Percentiles rank a stretch among this genome's conserved stretches.
phyloP scores from a whole-genome alignment of 2,113 vertebrate genomes.

The Gymnobelideus leadbeateri region DNA sequence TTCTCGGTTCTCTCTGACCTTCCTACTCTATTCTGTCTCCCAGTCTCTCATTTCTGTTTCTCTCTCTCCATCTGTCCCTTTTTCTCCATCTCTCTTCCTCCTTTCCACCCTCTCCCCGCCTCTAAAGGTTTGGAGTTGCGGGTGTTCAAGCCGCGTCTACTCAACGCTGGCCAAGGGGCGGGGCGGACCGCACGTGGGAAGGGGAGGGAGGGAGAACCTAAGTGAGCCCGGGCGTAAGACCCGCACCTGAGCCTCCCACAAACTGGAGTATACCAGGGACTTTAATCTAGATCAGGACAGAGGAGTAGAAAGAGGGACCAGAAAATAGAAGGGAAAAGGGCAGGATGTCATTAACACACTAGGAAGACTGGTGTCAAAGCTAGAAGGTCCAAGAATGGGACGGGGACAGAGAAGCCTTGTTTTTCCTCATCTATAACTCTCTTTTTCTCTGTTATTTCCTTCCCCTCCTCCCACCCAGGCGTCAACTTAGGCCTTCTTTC shows the following conservation, averaged over 20 bases:
- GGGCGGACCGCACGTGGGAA: neutral
- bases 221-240: neutral
- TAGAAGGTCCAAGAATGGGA: neutral
- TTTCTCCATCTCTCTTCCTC: neutral
- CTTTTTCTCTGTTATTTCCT: slow-evolving; percentile 6
- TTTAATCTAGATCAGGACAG: neutral
- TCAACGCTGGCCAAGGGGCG: neutral
- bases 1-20: neutral
- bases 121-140: neutral
- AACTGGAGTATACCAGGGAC: neutral
- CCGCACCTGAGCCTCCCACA: neutral
- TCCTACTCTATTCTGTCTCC: neutral
- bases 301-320: neutral
- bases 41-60: neutral
- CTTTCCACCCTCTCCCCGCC: neutral
- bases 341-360: neutral
- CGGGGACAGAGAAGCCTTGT: neutral
- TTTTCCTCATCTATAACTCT: slow-evolving; percentile 6
- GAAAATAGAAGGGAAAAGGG: neutral
- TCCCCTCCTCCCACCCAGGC: neutral
- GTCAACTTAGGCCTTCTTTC: neutral
- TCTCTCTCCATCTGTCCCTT: neutral
- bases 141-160: neutral
- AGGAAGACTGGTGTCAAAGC: neutral
- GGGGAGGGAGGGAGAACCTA: neutral